Evolutionary conservation across 2,888 invertebrate species (phyloP).

Genomic region (Choristoneura rosaceana): DNA sequence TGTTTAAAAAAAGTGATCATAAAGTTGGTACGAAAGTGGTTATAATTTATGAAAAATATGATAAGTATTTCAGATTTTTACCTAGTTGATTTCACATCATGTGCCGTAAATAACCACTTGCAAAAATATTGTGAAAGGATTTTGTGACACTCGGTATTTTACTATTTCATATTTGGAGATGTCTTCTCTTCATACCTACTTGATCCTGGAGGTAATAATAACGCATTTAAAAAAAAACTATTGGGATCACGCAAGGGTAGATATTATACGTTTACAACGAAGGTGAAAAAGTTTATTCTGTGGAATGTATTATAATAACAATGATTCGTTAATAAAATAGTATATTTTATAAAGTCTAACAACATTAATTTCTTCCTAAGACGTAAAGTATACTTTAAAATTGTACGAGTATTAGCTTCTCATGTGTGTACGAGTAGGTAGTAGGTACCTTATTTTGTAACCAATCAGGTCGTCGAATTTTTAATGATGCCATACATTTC

Average conservation of each 20-base stretch:
- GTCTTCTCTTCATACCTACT: too few species aligned
- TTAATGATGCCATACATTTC: too few species aligned
- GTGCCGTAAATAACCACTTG: not conserved
- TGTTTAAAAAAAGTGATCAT: not conserved
- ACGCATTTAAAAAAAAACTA: not conserved
- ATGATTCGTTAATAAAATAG: not conserved
- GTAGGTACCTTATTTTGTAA: too few species aligned
- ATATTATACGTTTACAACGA: too few species aligned
- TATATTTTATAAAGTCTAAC: not conserved
- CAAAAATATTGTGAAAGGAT: not conserved
- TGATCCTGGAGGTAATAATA: too few species aligned
- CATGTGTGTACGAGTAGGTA: too few species aligned
- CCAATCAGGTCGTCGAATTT: too few species aligned
- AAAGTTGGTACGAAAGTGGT: not conserved
- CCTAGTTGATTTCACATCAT: not conserved
- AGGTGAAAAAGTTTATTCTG: not conserved
- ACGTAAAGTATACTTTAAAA: too few species aligned
- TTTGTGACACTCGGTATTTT: not conserved
- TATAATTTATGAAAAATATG: not conserved
- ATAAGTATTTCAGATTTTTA: not conserved
- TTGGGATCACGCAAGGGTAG: too few species aligned
- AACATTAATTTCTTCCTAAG: not conserved
- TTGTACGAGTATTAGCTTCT: too few species aligned
- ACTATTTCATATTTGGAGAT: too few species aligned
- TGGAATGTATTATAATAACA: not conserved